Base-by-base conservation (phyloP, 1,140 invertebrate species). In the Pseudomyrmex concolor region DNA sequence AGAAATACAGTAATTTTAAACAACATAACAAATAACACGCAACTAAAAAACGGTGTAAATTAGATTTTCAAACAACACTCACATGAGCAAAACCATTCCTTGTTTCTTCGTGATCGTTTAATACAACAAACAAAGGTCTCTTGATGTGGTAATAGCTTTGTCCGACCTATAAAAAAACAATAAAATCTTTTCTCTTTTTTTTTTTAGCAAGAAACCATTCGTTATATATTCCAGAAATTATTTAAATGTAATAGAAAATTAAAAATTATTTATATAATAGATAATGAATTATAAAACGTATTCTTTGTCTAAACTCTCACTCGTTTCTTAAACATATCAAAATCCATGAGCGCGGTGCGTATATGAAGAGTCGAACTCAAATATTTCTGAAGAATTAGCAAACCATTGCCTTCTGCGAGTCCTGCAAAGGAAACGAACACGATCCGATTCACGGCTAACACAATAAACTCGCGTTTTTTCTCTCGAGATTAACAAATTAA, bases 91-190 rank as follows among this genome's bases (percentile, higher is more conserved):
- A 93, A 64, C 92, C 85, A 12, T 89, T 15, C 62, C 78, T 91
- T 48, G 92, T 84, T 1, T 89, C 84, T 4, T 93, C 90, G 12
- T 84, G 81, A 59, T 94, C 92, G 74, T 94, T 94, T 12, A 94
- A 50, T 34, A 94, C 13, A 10, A 94, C 90, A 71, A 94, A 94
- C 60, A 94, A 84, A 3, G 94, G 94, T 43, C 93, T 90, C 63
- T 94, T 94, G 12, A 94, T 91, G 22, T 90, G 89, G 70, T 90
- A 91, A 81, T 93, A 94, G 1, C 70, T 88, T 0, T 84, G 73
- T 9, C 92, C 92, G 0, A 94, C 66, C 94, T 94, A 60, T n/a
- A 84, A 90, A 60, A 10, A 81, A 80, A 22, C n/a, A 74, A 7
- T 34, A 0, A 34, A 76, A 64, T 55, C 12, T 70, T 22, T 68